Evolutionary conservation across 2,113 vertebrate species (phyloP).

Genomic region (Meles meles): DNA sequence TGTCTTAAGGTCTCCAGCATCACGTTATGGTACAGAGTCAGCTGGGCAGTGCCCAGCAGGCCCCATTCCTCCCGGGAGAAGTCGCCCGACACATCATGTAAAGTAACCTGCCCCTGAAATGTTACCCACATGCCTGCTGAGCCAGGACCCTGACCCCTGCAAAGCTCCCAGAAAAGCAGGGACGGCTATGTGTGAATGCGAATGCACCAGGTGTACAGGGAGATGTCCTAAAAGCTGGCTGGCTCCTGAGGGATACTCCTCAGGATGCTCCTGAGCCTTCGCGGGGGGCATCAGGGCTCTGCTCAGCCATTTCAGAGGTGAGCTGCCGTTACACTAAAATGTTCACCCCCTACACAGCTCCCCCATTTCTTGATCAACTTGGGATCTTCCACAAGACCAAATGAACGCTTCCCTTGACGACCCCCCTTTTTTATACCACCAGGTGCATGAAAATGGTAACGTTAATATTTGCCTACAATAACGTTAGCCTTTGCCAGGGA

Average conservation of each 20-base stretch:
- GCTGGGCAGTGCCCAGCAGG: not conserved
- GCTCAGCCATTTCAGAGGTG: not conserved
- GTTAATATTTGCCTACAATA: not conserved
- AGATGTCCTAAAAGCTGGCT: not conserved
- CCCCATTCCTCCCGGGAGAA: not conserved
- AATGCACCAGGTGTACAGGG: not conserved
- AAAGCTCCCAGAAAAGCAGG: not conserved
- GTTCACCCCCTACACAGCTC: not conserved
- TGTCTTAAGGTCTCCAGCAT: not conserved
- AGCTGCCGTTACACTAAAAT: too few species aligned
- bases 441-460: not conserved
- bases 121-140: not conserved
- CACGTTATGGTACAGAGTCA: too few species aligned
- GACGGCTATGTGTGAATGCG: not conserved
- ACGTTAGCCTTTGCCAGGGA: not conserved
- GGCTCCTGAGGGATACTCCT: not conserved
- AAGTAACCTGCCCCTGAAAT: not conserved
- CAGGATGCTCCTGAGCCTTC: too few species aligned
- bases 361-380: not conserved
- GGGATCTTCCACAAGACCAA: not conserved
- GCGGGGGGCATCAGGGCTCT: not conserved
- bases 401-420: not conserved
- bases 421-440: not conserved
- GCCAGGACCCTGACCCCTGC: not conserved
- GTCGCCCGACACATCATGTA: not conserved